A percentile compares a stretch with the other conserved stretches of the same genome.
Evolutionary conservation across 2,797 vertebrate species (phyloP).

Genomic region (Molossus molossus): DNA sequence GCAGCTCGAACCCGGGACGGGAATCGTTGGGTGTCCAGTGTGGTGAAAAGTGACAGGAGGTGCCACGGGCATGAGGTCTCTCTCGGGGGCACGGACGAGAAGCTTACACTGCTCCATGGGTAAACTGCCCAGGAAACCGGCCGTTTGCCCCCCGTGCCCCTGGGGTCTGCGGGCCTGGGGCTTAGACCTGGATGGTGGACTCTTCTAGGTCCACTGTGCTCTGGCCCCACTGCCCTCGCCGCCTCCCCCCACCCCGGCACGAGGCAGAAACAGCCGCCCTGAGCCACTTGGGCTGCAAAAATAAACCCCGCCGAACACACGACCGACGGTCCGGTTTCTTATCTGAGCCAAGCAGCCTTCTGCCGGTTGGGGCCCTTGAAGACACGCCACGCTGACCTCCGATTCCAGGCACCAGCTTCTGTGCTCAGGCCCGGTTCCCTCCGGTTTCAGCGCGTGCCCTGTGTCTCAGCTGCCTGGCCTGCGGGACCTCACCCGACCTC

Average conservation of each 20-base stretch:
- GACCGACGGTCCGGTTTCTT: slow-evolving; percentile 75
- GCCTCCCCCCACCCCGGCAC: background rate
- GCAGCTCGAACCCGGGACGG: background rate
- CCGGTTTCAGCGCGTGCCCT: background rate
- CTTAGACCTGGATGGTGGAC: background rate
- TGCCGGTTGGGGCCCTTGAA: slow-evolving; percentile 35
- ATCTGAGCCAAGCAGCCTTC: slow-evolving; percentile 74
- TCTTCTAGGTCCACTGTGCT: slow-evolving; percentile 41
- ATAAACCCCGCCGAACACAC: slow-evolving; percentile 23
- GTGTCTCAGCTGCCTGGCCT: background rate
- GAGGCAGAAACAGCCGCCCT: slow-evolving; percentile 2
- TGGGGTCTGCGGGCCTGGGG: slow-evolving; percentile 5
- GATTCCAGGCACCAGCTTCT: slow-evolving; percentile 15
- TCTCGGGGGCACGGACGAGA: background rate
- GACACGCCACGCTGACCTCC: background rate
- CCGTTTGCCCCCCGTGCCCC: background rate
- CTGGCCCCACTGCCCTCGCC: background rate
- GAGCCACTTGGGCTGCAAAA: slow-evolving; percentile 60
- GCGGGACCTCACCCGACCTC: background rate
- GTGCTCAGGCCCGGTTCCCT: slow-evolving; percentile 25
- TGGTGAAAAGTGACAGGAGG: background rate
- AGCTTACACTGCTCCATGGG: slow-evolving; percentile 37
- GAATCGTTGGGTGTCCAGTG: background rate
- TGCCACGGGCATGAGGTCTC: background rate
- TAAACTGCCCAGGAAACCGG: background rate